phyloP scores from a whole-genome alignment of 2,888 invertebrate genomes.

The Tipula helvola region DNA sequence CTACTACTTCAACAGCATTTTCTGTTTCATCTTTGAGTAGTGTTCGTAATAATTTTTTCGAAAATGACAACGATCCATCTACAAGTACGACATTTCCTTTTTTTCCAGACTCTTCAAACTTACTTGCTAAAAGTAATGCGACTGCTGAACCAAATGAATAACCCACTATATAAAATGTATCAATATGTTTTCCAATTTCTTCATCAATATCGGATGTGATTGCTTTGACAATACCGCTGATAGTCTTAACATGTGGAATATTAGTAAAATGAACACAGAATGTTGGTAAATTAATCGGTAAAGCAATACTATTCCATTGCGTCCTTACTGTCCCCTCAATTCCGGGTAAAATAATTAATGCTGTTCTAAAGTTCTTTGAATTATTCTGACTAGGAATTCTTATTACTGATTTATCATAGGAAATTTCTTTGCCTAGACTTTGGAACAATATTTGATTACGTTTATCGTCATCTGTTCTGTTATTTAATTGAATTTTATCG shows the following conservation, averaged over 20 bases:
- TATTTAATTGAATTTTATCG: constrained; percentile 13
- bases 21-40: neutral
- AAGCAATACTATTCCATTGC: constrained; percentile 30
- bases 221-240: neutral
- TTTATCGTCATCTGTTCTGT: constrained; percentile 15
- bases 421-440: constrained; percentile 48
- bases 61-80: neutral
- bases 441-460: constrained; percentile 46
- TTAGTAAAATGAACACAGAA: constrained; percentile 19
- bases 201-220: neutral
- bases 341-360: constrained; percentile 32
- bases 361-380: constrained; percentile 20
- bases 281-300: constrained; percentile 20
- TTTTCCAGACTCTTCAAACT: neutral
- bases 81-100: neutral
- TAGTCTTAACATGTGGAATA: constrained; percentile 18
- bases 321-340: constrained; percentile 37
- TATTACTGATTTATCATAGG: constrained; percentile 25
- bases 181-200: no score
- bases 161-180: no score
- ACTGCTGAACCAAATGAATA: neutral
- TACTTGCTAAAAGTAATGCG: neutral
- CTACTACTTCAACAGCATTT: neutral
- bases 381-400: constrained; percentile 34
- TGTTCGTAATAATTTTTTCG: neutral